Evolutionary conservation across 2,113 vertebrate species (phyloP).

Genomic region (Clarias macrocephalus): DNA sequence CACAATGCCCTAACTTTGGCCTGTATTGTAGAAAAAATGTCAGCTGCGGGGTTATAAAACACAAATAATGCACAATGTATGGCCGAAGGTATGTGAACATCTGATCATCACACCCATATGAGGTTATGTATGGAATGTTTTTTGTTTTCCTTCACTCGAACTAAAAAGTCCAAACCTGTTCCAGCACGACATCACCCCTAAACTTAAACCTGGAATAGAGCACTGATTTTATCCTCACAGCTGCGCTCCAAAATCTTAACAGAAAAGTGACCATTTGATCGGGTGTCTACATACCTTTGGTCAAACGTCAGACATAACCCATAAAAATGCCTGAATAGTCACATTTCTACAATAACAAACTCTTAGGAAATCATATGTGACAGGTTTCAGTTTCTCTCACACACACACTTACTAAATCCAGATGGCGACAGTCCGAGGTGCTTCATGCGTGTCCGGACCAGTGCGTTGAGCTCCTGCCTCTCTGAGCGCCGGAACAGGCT

Average conservation of each 20-base stretch:
- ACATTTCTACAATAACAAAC: background rate
- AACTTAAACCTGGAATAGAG: no score
- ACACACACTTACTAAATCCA: constrained; percentile 73
- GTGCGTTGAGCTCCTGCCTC: constrained; percentile 77
- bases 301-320: background rate
- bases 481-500: constrained; percentile 78
- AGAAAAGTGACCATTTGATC: background rate
- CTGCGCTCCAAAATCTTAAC: background rate
- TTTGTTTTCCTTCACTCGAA: background rate
- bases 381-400: background rate
- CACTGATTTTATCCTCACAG: background rate
- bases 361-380: background rate
- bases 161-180: background rate
- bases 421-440: constrained; percentile 78
- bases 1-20: background rate
- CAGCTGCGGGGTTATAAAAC: background rate
- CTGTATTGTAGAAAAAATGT: background rate
- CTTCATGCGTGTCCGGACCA: constrained; percentile 79
- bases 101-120: background rate
- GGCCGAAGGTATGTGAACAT: background rate
- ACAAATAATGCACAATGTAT: background rate
- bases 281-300: background rate
- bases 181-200: background rate
- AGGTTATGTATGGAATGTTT: background rate
- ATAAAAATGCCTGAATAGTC: background rate